Evolutionary conservation across 2,113 vertebrate genomes (phyloP).

Genomic region (Prinia subflava): DNA sequence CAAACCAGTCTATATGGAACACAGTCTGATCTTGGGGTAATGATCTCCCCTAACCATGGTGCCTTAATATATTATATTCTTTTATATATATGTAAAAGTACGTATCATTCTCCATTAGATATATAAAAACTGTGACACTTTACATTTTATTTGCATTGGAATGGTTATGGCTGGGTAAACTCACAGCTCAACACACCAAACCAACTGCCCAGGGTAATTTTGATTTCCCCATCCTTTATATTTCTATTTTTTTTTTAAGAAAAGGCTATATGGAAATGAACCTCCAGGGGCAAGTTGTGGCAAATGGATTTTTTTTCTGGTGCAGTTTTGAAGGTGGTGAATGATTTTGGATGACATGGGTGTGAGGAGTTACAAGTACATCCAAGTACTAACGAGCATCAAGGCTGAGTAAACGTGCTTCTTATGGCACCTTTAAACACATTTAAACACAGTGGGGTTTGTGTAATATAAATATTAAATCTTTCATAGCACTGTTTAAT

Average conservation of each 20-base stretch:
- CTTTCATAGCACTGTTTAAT: background rate
- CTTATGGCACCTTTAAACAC: background rate
- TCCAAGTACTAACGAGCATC: fast-evolving
- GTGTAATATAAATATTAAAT: background rate
- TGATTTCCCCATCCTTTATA: background rate
- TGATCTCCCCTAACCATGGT: fast-evolving
- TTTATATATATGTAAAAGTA: too few relatives aligned
- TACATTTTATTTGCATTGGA: background rate
- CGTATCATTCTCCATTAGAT: background rate
- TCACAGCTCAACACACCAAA: background rate
- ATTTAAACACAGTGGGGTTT: background rate
- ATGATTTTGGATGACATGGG: background rate
- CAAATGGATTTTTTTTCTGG: background rate
- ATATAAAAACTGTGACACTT: too few relatives aligned
- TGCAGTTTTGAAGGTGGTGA: background rate
- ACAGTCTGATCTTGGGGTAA: background rate
- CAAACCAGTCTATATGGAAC: background rate
- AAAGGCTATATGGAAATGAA: background rate
- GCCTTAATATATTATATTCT: background rate
- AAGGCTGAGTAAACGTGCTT: background rate
- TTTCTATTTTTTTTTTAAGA: background rate
- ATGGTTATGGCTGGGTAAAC: background rate
- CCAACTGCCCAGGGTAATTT: background rate
- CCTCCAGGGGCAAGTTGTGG: background rate
- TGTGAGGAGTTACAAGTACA: background rate